Evolutionary conservation across 2,113 vertebrate genomes (phyloP).

Genomic region (Egretta garzetta): DNA sequence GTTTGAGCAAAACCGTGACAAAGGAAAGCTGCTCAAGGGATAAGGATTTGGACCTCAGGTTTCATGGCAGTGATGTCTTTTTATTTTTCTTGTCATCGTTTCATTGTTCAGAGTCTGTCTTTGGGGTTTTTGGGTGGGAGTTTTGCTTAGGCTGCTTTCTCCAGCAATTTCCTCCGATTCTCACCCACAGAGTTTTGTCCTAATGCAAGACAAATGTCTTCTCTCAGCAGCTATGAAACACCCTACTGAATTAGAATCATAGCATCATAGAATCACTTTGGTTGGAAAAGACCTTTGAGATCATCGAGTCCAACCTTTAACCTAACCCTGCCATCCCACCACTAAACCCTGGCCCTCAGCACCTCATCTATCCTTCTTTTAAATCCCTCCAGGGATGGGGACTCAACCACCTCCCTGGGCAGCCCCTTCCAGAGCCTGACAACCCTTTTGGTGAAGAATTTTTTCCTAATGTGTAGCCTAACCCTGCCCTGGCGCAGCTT

Average conservation of each 20-base stretch:
- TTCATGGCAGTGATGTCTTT: neutral
- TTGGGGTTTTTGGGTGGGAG: neutral
- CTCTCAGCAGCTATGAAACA: neutral
- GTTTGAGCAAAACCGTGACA: neutral
- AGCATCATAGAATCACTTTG: too few species aligned
- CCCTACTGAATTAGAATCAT: neutral
- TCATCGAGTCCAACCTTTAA: too few species aligned
- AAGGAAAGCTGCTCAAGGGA: neutral
- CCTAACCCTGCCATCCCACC: too few species aligned
- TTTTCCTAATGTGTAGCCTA: too few species aligned
- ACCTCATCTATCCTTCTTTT: too few species aligned
- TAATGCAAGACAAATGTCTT: constrained; percentile 2
- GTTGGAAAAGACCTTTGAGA: too few species aligned
- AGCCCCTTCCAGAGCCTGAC: too few species aligned
- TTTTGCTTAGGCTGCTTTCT: neutral
- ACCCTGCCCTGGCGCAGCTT: too few species aligned
- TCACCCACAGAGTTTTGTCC: neutral
- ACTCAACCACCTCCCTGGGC: too few species aligned
- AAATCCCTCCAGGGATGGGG: too few species aligned
- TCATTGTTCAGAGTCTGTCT: neutral
- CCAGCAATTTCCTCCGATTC: neutral
- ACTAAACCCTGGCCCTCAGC: too few species aligned
- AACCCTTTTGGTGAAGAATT: too few species aligned
- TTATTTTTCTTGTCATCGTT: neutral
- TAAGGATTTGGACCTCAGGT: neutral